Evolutionary conservation across 2,113 vertebrate genomes (phyloP), one percentile per base, ranked within the genome.

Genomic region (Pelobates fuscus): DNA sequence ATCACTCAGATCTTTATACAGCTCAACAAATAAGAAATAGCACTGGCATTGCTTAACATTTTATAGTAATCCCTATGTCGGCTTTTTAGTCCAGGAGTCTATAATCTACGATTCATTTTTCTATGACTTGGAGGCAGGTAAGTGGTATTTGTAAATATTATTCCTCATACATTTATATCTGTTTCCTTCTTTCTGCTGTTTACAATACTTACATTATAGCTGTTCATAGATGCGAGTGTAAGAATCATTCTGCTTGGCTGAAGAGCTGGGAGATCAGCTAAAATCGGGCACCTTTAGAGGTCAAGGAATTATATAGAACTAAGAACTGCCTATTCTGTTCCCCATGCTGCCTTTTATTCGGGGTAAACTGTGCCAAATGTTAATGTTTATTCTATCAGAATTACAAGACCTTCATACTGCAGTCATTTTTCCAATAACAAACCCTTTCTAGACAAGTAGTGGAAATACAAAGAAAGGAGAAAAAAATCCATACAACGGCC

Each of bases 271-370:
- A 71, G 69, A 71, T 71, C 54, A 69, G 27, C 49, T 14, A 11
- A 69, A 14, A 25, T 44, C 57, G 24, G 0, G 12, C 55, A 71
- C 55, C 59, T 71, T 71, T 61, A 61, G 69, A 71, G 69, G 69
- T 71, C 69, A 71, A 44, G 69, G 58, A 61, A 60, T 71, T 30
- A 71, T 60, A 71, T 41, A 71, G 37, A 71, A 60, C 69, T 61
- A 46, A 26, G 37, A 71, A 71, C 60, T 44, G 60, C 57, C n/a
- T 12, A 61, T 44, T 71, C 32, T 71, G 30, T 26, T n/a, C 44
- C 57, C 26, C 58, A 71, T 60, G 69, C 69, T 46, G 59, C 57
- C 55, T 26, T 46, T 71, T 54, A 71, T 44, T 71, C 52, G 41
- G 24, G 26, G 52, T 60, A 25, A 57, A 44, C 37, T 37, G 18